Percentiles rank a stretch among this genome's conserved stretches.
Conservation (phyloP, 2,113 vertebrate species). For the Salvelinus fontinalis region DNA sequence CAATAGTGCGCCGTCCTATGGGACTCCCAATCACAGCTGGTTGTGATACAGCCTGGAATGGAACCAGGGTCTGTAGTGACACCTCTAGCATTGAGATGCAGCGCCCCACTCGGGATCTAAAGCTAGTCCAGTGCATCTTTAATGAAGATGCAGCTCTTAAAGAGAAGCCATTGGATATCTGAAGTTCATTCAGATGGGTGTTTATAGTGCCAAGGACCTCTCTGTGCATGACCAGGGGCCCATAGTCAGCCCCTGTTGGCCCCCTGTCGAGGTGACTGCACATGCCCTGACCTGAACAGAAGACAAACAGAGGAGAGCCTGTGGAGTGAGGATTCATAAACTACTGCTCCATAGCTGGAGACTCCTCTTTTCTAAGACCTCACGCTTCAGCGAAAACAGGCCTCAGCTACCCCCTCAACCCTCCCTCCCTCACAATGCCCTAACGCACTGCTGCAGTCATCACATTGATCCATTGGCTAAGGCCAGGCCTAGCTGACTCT, state of each 20-base stretch:
- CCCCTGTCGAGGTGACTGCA: constrained; percentile 62
- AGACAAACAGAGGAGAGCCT: constrained; percentile 51
- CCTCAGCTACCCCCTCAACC: too few relatives aligned
- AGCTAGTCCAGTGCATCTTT: too few relatives aligned
- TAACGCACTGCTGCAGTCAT: constrained; percentile 41
- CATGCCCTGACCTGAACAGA: constrained; percentile 61
- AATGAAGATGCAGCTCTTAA: too few relatives aligned
- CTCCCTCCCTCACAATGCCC: constrained; percentile 23
- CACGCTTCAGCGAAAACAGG: neutral
- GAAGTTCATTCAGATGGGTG: constrained; percentile 20
- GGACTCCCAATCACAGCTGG: too few relatives aligned
- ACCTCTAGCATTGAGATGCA: too few relatives aligned
- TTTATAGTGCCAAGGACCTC: constrained; percentile 30
- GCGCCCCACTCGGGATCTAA: too few relatives aligned
- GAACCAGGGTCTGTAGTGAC: too few relatives aligned
- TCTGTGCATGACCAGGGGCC: constrained; percentile 15
- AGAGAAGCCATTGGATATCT: neutral
- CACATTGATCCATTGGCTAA: constrained; percentile 49
- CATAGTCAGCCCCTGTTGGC: constrained; percentile 40
- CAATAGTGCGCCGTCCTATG: too few relatives aligned
- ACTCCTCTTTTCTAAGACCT: constrained; percentile 20
- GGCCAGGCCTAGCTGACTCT: constrained; percentile 35
- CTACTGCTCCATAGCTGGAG: constrained; percentile 23
- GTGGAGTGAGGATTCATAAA: constrained; percentile 66
- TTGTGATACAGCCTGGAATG: too few relatives aligned